Evolutionary conservation across 2,888 invertebrate genomes (phyloP).

Genomic region (Trissoscelio sp.): DNA sequence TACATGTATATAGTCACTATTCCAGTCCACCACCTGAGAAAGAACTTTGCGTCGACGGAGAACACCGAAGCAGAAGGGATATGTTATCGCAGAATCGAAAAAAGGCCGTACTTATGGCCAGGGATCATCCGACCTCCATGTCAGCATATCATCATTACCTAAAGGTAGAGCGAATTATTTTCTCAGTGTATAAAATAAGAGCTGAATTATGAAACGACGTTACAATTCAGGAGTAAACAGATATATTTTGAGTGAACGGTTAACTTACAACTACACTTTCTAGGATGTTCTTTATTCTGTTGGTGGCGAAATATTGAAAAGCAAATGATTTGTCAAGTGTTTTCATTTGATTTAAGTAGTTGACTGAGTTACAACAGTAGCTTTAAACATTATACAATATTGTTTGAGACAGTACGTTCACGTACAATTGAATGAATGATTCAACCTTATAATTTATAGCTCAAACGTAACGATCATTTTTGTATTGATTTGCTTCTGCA

Average conservation of each 20-base stretch:
- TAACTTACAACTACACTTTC: conserved; percentile 18
- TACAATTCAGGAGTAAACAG: conserved; percentile 39
- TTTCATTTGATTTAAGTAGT: conserved; percentile 49
- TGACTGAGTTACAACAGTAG: conserved; percentile 43
- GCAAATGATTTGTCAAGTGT: conserved; percentile 59
- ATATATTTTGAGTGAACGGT: conserved; percentile 10
- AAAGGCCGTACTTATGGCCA: conserved; percentile 88
- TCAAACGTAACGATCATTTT: conserved; percentile 54
- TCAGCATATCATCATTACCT: conserved; percentile 81
- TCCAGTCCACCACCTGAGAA: conserved; percentile 84
- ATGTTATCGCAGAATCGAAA: conserved; percentile 92
- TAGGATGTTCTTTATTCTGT: conserved; percentile 29
- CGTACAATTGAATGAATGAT: conserved; percentile 43
- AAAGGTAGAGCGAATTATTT: conserved; percentile 80
- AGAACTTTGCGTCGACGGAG: conserved; percentile 85
- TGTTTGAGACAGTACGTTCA: conserved; percentile 37
- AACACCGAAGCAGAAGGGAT: conserved; percentile 91
- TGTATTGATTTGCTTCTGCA: conserved; percentile 67
- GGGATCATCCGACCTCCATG: conserved; percentile 83
- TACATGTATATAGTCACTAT: conserved; percentile 81
- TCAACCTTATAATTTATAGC: conserved; percentile 45
- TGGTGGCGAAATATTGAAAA: conserved; percentile 71
- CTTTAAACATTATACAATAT: conserved; percentile 20
- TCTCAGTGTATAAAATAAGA: conserved; percentile 1
- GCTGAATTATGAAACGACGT: conserved; percentile 9